These are phyloP conservation scores for Paraescarpia echinospica DNA, from an alignment of 1,140 invertebrate genomes.

Conservation along the genomic window DNA sequence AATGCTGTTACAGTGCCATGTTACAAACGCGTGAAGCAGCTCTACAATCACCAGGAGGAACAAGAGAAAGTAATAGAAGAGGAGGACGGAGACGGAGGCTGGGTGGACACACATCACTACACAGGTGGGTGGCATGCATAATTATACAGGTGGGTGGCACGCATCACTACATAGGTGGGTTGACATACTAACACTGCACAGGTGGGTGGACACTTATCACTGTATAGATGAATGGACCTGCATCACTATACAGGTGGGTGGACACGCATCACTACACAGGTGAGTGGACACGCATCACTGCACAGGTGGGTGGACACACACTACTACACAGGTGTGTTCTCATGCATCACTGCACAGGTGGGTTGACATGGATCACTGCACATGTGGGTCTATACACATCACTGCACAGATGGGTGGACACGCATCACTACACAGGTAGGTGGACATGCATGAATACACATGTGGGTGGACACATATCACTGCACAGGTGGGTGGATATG, in stretches of 20 bases:
- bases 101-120: slow-evolving; percentile 98
- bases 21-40: slow-evolving; percentile 87
- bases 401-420: slow-evolving; percentile 94
- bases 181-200: slow-evolving; percentile 85
- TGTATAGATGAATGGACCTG: slow-evolving; percentile 61
- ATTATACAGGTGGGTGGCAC: slow-evolving; percentile 72
- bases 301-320: slow-evolving; percentile 51
- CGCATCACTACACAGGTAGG: slow-evolving; percentile 79
- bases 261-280: slow-evolving; percentile 48
- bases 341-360: slow-evolving; percentile 91
- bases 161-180: slow-evolving; percentile 93
- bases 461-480: slow-evolving; percentile 68
- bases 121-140: slow-evolving; percentile 96
- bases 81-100: slow-evolving; percentile 87
- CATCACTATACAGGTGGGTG: slow-evolving; percentile 73
- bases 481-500: slow-evolving; percentile 48
- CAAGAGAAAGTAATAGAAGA: slow-evolving; percentile 73
- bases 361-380: slow-evolving; percentile 97
- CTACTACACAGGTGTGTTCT: slow-evolving; percentile 82
- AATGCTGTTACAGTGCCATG: slow-evolving; percentile 67
- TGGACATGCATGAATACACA: slow-evolving; percentile 69
- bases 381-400: slow-evolving; percentile 63
- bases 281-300: slow-evolving; percentile 99
- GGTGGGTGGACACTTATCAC: slow-evolving; percentile 99
- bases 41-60: slow-evolving; percentile 60